phyloP scores from a whole-genome alignment of 2,888 invertebrate genomes.

The Ditula angustiorana region DNA sequence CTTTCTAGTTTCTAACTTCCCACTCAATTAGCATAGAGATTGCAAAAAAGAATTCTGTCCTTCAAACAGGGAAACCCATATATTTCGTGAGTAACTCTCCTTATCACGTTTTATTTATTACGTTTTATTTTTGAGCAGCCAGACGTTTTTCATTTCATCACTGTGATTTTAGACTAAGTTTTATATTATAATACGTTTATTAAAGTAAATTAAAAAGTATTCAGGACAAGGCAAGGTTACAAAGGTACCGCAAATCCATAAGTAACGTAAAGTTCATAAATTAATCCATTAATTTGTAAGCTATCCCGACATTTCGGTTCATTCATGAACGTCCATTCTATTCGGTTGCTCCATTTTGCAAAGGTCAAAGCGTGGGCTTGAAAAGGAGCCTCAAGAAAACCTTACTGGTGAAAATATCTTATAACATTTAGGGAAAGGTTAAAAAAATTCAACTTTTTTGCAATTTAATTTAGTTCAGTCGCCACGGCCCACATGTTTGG shows the following conservation, averaged over 20 bases:
- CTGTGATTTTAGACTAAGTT: too few species aligned
- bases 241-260: not conserved
- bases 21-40: too few species aligned
- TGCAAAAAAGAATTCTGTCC: too few species aligned
- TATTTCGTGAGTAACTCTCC: too few species aligned
- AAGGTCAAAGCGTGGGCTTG: slow-evolving; percentile 35
- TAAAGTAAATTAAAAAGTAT: not conserved
- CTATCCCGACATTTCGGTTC: slow-evolving; percentile 12
- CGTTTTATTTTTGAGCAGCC: too few species aligned
- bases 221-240: not conserved
- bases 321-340: not conserved
- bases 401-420: slow-evolving; percentile 7
- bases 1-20: too few species aligned
- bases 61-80: too few species aligned
- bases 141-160: too few species aligned
- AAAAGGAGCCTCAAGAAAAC: slow-evolving; percentile 13
- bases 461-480: not conserved
- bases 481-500: not conserved
- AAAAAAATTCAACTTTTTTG: not conserved
- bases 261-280: slow-evolving; percentile 2
- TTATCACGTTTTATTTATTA: too few species aligned
- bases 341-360: slow-evolving; percentile 9
- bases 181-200: too few species aligned
- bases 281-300: slow-evolving; percentile 20
- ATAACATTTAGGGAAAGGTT: slow-evolving; percentile 3